Evolutionary conservation across 2,888 invertebrate species (phyloP), one percentile per base, ranked within the genome.

Genomic region (Malthinus flaveolus): DNA sequence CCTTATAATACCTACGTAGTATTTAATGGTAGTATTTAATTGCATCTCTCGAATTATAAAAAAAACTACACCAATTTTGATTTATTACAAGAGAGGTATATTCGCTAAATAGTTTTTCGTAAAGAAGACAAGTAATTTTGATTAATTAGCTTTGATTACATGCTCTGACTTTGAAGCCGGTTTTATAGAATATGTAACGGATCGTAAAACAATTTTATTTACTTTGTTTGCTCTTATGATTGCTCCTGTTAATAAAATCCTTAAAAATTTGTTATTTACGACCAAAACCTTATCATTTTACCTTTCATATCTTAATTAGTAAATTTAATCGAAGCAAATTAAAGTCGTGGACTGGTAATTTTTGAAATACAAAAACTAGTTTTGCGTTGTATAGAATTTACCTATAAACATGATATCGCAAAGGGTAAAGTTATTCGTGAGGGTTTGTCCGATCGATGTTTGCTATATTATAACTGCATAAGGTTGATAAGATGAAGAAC

Each of bases 401-500:
- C 39, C 39, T 42, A 42, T 42, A 42, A 42, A 15, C 10, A 9
- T 42, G 7, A 42, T 23, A 42, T 42, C 39, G 13, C 12, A 42
- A 23, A 42, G 39, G 9, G 23, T 42, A 9, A 42, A 42, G 23
- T 42, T 42, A 42, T 42, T 42, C 23, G n/a, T 9, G 15, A 42
- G 23, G 39, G 39, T 13, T 42, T 42, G 39, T 42, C 63, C 49
- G 61, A 61, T 65, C 62, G 57, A 60, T 56, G 56, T 7, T 33
- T 59, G 37, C 50, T 44, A 62, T 66, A 60, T 66, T 64, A 61
- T 64, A 64, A 64, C 64, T 63, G 61, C 64, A 66, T 62, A 57
- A 57, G 47, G 61, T 59, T 57, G 64, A 66, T 64, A 68, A 68
- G 70, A 69, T 67, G 68, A 66, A 67, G 66, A 66, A 58, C 66